Evolutionary conservation across 2,113 vertebrate species (phyloP).

Genomic region (Grammomys surdaster): DNA sequence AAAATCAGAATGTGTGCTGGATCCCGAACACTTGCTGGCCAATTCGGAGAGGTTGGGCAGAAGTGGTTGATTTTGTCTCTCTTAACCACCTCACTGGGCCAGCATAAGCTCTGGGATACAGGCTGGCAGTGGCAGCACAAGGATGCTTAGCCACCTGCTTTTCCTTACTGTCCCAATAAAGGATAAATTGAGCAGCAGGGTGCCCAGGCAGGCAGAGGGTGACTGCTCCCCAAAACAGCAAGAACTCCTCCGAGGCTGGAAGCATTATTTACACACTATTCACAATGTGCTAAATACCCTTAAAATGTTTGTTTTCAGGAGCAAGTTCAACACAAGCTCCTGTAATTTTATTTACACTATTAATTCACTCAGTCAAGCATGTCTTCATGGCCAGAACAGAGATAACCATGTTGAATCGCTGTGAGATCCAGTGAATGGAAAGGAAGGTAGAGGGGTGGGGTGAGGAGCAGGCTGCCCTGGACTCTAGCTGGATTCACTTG

Average conservation of each 20-base stretch:
- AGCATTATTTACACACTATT: slow-evolving; percentile 48
- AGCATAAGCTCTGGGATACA: neutral
- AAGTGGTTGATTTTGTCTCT: neutral
- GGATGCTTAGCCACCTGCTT: neutral
- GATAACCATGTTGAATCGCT: neutral
- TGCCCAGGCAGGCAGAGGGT: neutral
- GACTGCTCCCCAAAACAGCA: neutral
- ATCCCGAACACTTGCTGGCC: neutral
- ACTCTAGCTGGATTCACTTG: neutral
- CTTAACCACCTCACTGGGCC: neutral
- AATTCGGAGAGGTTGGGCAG: neutral
- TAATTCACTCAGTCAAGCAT: slow-evolving; percentile 46
- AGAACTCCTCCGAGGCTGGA: slow-evolving; percentile 2
- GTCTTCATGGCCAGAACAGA: slow-evolving; percentile 36
- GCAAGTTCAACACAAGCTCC: slow-evolving; percentile 63
- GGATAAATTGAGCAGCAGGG: neutral
- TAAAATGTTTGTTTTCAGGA: slow-evolving; percentile 68
- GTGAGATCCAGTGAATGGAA: neutral
- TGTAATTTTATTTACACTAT: slow-evolving; percentile 63
- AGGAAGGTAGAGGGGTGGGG: neutral
- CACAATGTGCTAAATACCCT: slow-evolving; percentile 51
- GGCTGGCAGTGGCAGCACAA: neutral
- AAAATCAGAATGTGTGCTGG: neutral
- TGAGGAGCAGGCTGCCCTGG: neutral
- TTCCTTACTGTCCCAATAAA: neutral